Percentiles rank a stretch among this genome's conserved stretches.
Evolutionary conservation across 2,888 invertebrate species (phyloP).

Genomic region (Cryptocephalus moraei): DNA sequence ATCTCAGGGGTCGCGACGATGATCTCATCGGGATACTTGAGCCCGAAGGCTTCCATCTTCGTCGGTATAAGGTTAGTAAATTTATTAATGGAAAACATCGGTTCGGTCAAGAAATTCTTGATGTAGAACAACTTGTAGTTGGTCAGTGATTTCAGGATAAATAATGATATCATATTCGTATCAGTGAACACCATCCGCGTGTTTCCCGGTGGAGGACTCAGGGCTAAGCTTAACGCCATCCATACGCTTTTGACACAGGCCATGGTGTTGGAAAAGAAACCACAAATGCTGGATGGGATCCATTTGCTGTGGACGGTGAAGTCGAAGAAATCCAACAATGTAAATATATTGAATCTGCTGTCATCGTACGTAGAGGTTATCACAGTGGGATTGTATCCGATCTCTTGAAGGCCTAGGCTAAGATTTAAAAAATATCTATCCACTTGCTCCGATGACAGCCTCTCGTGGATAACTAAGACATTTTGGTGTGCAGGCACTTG

Average conservation of each 20-base stretch:
- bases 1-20: conserved; percentile 28
- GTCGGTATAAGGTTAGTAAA: conserved; percentile 24
- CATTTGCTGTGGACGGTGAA: conserved; percentile 26
- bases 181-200: conserved; percentile 29
- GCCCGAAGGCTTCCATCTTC: conserved; percentile 24
- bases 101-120: conserved; percentile 21
- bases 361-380: conserved; percentile 16
- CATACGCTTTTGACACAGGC: conserved; percentile 20
- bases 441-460: conserved; percentile 23
- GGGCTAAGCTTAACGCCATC: conserved; percentile 25
- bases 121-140: conserved; percentile 26
- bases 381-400: conserved; percentile 28
- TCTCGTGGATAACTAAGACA: conserved; percentile 21
- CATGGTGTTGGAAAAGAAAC: conserved; percentile 17
- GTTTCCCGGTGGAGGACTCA: conserved; percentile 23
- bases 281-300: conserved; percentile 26
- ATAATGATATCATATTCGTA: conserved; percentile 23
- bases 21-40: conserved; percentile 29
- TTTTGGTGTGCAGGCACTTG: too few species aligned
- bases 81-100: conserved; percentile 18
- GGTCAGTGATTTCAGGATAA: conserved; percentile 24
- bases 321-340: conserved; percentile 18
- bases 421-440: conserved; percentile 30
- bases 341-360: conserved; percentile 22
- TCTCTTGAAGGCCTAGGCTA: conserved; percentile 24